Evolutionary conservation across 2,888 invertebrate species (phyloP).

Genomic region (Parnassius mnemosyne): DNA sequence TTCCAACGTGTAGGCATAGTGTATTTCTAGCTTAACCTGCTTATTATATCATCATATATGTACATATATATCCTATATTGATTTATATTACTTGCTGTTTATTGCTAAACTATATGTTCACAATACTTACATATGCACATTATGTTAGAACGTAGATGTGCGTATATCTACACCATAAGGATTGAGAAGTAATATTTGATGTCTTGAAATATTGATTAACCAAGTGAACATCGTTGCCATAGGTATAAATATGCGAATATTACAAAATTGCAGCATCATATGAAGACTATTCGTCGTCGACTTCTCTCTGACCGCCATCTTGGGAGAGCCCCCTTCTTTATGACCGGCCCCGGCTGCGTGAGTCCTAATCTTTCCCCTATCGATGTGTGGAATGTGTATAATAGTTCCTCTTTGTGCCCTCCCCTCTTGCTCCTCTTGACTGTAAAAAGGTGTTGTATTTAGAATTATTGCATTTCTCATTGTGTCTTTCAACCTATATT

Average conservation of each 20-base stretch:
- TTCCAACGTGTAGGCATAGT: constrained; percentile 24
- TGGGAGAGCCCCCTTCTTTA: constrained; percentile 73
- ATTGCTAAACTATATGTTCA: constrained; percentile 10
- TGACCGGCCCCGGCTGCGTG: constrained; percentile 73
- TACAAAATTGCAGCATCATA: constrained; percentile 85
- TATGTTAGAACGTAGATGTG: not conserved
- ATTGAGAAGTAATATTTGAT: constrained; percentile 9
- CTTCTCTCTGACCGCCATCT: constrained; percentile 83
- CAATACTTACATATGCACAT: not conserved
- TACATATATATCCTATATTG: constrained; percentile 13
- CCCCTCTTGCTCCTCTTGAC: constrained; percentile 43
- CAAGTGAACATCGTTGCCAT: constrained; percentile 72
- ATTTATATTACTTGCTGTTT: constrained; percentile 17
- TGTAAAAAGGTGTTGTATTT: constrained; percentile 61
- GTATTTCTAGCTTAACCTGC: constrained; percentile 24
- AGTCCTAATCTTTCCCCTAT: constrained; percentile 69
- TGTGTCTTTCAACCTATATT: constrained; percentile 32
- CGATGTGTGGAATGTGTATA: constrained; percentile 75
- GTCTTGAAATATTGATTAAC: constrained; percentile 55
- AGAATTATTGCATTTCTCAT: constrained; percentile 39
- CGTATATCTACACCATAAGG: constrained; percentile 5
- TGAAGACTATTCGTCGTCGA: constrained; percentile 87
- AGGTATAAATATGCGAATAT: constrained; percentile 79
- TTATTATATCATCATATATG: constrained; percentile 14
- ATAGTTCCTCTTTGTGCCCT: constrained; percentile 51